Conservation (phyloP, 2,888 invertebrate species). For the Drosophila recens region DNA sequence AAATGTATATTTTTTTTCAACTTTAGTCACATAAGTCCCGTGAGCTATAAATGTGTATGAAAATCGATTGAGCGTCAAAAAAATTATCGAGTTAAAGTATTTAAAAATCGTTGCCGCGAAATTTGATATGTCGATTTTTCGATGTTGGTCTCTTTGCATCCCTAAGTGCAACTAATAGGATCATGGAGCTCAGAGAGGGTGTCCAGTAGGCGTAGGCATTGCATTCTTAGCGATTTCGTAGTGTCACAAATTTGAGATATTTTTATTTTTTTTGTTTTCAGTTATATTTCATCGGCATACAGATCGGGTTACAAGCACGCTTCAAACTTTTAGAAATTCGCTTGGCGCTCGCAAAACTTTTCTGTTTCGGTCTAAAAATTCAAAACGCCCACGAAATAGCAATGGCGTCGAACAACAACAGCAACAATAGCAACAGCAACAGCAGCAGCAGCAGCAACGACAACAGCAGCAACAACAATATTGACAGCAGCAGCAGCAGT, state of each 20-base stretch:
- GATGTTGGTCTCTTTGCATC: too few relatives aligned
- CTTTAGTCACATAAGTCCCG: too few relatives aligned
- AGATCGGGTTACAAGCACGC: slow-evolving; percentile 54
- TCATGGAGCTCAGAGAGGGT: background rate
- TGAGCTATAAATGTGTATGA: too few relatives aligned
- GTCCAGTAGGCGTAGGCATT: slow-evolving; percentile 15
- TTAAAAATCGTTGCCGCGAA: too few relatives aligned
- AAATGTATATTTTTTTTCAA: too few relatives aligned
- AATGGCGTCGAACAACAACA: slow-evolving; percentile 52
- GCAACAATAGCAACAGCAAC: slow-evolving; percentile 28
- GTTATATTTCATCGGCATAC: slow-evolving; percentile 48
- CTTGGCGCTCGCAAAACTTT: slow-evolving; percentile 56
- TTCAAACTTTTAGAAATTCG: slow-evolving; percentile 61
- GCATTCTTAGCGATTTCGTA: background rate
- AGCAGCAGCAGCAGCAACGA: slow-evolving; percentile 3
- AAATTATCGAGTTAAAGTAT: too few relatives aligned
- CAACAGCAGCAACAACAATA: background rate
- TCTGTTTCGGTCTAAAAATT: slow-evolving; percentile 56
- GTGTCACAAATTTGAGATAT: slow-evolving; percentile 4
- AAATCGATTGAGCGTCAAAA: too few relatives aligned
- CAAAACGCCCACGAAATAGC: slow-evolving; percentile 45
- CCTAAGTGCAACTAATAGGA: background rate
- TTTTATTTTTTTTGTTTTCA: slow-evolving; percentile 13
- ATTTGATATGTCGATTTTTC: too few relatives aligned
- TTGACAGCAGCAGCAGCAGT: slow-evolving; percentile 1